Evolutionary conservation across 1,140 invertebrate species (phyloP).

Genomic region (Trialeurodes vaporariorum): DNA sequence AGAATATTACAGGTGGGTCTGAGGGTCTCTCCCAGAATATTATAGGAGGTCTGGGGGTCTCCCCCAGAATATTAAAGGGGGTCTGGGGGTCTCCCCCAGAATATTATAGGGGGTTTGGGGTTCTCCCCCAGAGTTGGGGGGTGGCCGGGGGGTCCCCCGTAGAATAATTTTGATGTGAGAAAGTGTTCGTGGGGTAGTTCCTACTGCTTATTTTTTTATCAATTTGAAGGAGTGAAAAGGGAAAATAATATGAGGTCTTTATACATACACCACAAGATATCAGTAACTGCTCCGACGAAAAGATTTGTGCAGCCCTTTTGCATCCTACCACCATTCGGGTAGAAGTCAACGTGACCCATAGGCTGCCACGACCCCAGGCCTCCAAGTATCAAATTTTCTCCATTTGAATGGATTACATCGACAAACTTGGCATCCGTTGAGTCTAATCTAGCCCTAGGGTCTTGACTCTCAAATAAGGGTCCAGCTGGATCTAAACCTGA

Average conservation of each 20-base stretch:
- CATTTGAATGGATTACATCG: conserved; percentile 90
- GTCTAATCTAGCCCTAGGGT: conserved; percentile 65
- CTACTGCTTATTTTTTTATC: too few species aligned
- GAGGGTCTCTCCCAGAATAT: too few species aligned
- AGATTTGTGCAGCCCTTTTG: conserved; percentile 74
- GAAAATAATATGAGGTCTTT: neutral
- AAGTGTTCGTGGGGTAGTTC: too few species aligned
- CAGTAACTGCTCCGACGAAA: conserved; percentile 79
- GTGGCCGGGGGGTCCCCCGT: neutral
- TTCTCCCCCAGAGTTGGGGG: neutral
- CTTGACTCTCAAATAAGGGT: conserved; percentile 77
- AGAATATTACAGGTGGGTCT: too few species aligned
- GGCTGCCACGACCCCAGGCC: conserved; percentile 73
- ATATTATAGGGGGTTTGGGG: too few species aligned
- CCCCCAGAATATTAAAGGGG: too few species aligned
- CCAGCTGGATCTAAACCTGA: conserved; percentile 79
- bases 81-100: too few species aligned
- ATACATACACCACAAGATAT: conserved; percentile 76
- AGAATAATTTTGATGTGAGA: too few species aligned
- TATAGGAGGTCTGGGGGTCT: too few species aligned
- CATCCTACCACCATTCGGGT: conserved; percentile 79
- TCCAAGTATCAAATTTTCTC: conserved; percentile 50
- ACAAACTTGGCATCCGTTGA: conserved; percentile 79
- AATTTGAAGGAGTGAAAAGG: too few species aligned
- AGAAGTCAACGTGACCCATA: conserved; percentile 85